Base-by-base conservation (phyloP, 1,140 invertebrate species). In the Mylabris phalerata region DNA sequence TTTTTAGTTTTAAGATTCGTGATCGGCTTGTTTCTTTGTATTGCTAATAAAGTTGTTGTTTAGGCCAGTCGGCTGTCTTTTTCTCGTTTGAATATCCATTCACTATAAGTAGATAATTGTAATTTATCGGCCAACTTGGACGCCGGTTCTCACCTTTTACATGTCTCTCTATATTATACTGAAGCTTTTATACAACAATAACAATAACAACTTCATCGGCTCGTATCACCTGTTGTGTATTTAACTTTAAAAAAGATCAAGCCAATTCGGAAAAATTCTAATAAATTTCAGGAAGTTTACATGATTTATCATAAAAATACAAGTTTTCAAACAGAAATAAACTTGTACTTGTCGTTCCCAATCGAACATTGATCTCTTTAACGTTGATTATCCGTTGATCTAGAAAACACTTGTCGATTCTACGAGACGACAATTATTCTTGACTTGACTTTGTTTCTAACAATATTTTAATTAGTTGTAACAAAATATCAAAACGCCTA, bases 51-150 rank as follows among this genome's bases (percentile, higher is more conserved):
- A 62, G 60, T 62, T 55, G 60, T 62, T 62, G 60, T 62, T 62
- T 62, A 62, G 60, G 32, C 60, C 43, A 50, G 47, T n/a, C 60
- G 60, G 60, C 57, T 61, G 60, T 57, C 60, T 54, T 49, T 50
- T 48, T 56, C 49, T 32, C 32, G 4, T 52, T 50, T 57, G 60
- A 62, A 50, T 52, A 42, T 50, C 55, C 60, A 56, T 45, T 58
- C 57, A 47, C 54, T 55, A 59, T 62, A 66, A 57, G 56, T 58
- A 57, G 65, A 68, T 68, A 68, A 68, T 68, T 68, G 67, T 68
- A 68, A 68, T 68, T 68, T 68, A 68, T 68, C 67, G 67, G 56
- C 51, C 51, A 45, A 54, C 51, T 43, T 54, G 51, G 43, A 41
- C 32, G 4, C 42, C 25, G 51, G 51, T 54, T 54, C 51, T 54